These are phyloP conservation scores for Cirrhinus molitorella DNA, from an alignment of 2,797 vertebrate genomes.

Conservation along the genomic window DNA sequence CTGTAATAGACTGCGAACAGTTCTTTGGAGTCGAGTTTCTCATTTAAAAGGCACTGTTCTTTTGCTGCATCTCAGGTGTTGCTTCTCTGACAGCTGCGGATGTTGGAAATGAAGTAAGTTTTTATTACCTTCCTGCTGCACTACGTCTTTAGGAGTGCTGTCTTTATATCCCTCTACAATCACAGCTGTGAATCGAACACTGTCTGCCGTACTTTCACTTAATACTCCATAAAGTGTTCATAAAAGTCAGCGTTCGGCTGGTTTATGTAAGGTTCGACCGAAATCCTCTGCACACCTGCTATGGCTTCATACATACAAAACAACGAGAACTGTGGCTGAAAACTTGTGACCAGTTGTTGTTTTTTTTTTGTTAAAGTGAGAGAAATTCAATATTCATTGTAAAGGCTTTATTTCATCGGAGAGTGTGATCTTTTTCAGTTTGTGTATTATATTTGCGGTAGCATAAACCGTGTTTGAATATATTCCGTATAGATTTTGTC, in stretches of 20 bases:
- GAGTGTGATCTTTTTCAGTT: background rate
- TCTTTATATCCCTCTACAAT: slow-evolving; percentile 45
- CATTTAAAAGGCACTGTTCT: slow-evolving; percentile 66
- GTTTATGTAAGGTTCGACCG: slow-evolving; percentile 33
- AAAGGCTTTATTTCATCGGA: background rate
- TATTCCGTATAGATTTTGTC: slow-evolving; percentile 60
- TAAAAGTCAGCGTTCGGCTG: slow-evolving; percentile 52
- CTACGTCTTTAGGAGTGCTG: slow-evolving; percentile 34
- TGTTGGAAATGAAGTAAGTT: slow-evolving; percentile 61
- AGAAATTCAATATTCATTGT: slow-evolving; percentile 5
- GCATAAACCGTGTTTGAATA: slow-evolving; percentile 34
- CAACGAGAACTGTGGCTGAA: background rate
- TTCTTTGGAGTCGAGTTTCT: slow-evolving; percentile 67
- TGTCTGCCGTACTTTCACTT: slow-evolving; percentile 40
- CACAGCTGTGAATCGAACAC: slow-evolving; percentile 34
- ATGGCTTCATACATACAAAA: background rate
- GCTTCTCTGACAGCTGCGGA: slow-evolving; percentile 63
- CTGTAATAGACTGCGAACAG: slow-evolving; percentile 76
- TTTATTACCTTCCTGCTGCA: slow-evolving; percentile 57
- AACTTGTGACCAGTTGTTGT: background rate
- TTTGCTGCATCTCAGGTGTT: slow-evolving; percentile 71
- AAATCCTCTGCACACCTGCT: background rate
- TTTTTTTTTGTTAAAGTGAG: background rate
- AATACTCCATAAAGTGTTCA: slow-evolving; percentile 55
- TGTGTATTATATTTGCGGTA: slow-evolving; percentile 33